Evolutionary conservation across 1,140 invertebrate genomes (phyloP), one percentile per base, ranked within the genome.

Genomic region (Pseudachorutes palmiensis): DNA sequence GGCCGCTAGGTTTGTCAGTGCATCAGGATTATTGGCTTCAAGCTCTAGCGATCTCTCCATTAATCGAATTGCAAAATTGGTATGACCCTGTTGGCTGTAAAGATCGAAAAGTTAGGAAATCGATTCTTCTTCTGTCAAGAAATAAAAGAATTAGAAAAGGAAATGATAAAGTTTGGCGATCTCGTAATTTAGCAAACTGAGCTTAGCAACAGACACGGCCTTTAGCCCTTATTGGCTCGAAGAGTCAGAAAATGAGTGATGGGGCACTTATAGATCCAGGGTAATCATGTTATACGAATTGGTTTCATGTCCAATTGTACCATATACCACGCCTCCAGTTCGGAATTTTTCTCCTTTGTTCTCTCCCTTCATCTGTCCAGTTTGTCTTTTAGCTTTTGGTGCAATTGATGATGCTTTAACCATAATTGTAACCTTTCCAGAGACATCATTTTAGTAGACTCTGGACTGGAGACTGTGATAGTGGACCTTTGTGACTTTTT

Each of bases 41-140:
- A 78, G 65, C 48, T 75, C 71, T 58, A 78, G 64, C 24, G 75
- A 75, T 29, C 74, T 64, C 65, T 78, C 74, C 68, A 78, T 74
- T 16, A 78, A 65, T 41, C 65, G 68, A 32, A 76, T 73, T 32
- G 76, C 76, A 19, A 76, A 60, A 28, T 64, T 68, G 3, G 65
- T 72, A 61, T 74, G 66, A 9, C 76, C 76, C 72, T 76, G 72
- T 71, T 76, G 76, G 63, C 77, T 78, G 69, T 63, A 62, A 73
- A 70, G 26, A 19, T 55, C 51, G 24, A 55, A 55, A 14, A 5
- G 51, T 14, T 14, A 55, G 24, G 19, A 31, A 33, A 61, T 31
- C 36, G 22, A 26, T 66, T 62, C 22, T 9, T 60, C 24, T 55
- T n/a, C n/a, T n/a, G 14, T 14, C 24, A 55, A 28, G 32, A 61